phyloP scores from a whole-genome alignment of 2,888 invertebrate species.

The Blastobasis adustella region DNA sequence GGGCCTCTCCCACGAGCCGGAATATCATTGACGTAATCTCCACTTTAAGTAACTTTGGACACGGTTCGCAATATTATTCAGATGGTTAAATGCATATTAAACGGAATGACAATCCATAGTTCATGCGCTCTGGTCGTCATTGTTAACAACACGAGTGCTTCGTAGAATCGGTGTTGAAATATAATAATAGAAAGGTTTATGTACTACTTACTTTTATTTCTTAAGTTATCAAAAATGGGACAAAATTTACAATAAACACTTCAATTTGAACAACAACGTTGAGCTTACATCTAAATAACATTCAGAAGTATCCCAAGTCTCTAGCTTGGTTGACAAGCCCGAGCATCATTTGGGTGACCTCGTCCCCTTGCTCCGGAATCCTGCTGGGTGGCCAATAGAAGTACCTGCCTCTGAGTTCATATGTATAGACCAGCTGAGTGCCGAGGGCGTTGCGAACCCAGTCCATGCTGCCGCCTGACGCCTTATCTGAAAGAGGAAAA shows the following conservation, averaged over 20 bases:
- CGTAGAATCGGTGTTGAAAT: background rate
- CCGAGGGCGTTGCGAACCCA: slow-evolving; percentile 76
- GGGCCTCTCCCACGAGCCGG: too few species aligned
- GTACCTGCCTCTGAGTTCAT: slow-evolving; percentile 80
- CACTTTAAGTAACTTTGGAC: too few species aligned
- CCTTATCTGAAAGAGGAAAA: slow-evolving; percentile 50
- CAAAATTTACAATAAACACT: background rate
- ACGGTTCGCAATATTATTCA: too few species aligned
- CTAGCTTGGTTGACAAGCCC: slow-evolving; percentile 65
- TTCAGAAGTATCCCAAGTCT: slow-evolving; percentile 54
- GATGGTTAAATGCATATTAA: too few species aligned
- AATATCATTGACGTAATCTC: too few species aligned
- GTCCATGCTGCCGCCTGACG: slow-evolving; percentile 76
- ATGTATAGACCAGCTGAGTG: slow-evolving; percentile 75
- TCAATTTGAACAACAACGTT: background rate
- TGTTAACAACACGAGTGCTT: too few species aligned
- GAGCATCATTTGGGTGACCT: slow-evolving; percentile 77
- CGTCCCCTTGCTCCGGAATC: slow-evolving; percentile 78
- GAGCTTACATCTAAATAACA: background rate
- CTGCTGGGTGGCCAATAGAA: slow-evolving; percentile 79
- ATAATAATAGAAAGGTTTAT: background rate
- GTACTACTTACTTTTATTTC: background rate
- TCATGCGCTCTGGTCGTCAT: too few species aligned
- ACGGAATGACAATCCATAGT: too few species aligned
- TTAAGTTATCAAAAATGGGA: background rate